A percentile compares a stretch with the other conserved stretches of the same genome.
phyloP scores from a whole-genome alignment of 1,140 invertebrate genomes.

The Drosophila parabipectinata region DNA sequence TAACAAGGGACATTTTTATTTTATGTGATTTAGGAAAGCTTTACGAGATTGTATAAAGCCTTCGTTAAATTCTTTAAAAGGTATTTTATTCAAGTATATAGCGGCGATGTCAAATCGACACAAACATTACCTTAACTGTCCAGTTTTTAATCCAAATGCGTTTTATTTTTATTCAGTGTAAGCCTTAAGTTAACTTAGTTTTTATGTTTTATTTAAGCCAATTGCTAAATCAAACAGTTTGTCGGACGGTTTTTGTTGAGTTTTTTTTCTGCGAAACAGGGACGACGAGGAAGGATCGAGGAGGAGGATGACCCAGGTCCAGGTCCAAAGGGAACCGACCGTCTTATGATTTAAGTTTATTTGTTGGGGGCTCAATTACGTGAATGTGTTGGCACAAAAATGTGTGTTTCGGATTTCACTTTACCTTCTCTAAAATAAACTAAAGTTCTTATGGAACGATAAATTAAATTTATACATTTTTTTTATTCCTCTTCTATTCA shows the following conservation, averaged over 20 bases:
- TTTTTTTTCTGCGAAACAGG: slow-evolving; percentile 26
- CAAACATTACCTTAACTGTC: background rate
- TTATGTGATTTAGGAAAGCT: background rate
- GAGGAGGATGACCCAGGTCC: slow-evolving; percentile 13
- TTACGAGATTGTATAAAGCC: background rate
- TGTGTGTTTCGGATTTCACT: slow-evolving; percentile 11
- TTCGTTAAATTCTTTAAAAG: background rate
- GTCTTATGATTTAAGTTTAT: slow-evolving; percentile 62
- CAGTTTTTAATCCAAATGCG: background rate
- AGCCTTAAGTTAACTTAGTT: slow-evolving; percentile 78
- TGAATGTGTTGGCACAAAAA: slow-evolving; percentile 22
- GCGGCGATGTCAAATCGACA: too few relatives aligned
- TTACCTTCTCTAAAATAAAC: background rate
- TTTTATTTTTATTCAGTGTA: slow-evolving; percentile 32
- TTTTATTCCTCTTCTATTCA: background rate
- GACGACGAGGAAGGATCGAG: slow-evolving; percentile 1
- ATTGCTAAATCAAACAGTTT: slow-evolving; percentile 46
- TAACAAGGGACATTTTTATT: background rate
- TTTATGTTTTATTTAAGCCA: slow-evolving; percentile 71
- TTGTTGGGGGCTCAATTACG: slow-evolving; percentile 61
- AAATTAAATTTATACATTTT: background rate
- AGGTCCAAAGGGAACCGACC: slow-evolving; percentile 24
- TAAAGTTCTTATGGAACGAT: background rate
- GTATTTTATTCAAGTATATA: background rate
- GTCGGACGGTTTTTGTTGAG: slow-evolving; percentile 47